Evolutionary conservation across 2,113 vertebrate species (phyloP).

Genomic region (Serilophus lunatus): DNA sequence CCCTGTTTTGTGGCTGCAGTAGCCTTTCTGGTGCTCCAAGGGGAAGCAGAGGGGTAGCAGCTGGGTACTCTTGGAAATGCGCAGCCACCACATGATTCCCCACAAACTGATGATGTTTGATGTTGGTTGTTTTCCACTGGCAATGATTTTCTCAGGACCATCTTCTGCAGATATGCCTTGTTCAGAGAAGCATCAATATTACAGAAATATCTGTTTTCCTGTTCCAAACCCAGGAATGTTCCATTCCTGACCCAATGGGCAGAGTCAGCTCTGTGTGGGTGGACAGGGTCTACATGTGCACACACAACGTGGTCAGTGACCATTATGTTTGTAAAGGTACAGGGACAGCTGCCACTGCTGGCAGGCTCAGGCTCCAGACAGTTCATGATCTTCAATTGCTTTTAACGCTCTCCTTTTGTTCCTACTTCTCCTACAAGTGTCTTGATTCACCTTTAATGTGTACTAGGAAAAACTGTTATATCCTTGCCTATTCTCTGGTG

Average conservation of each 20-base stretch:
- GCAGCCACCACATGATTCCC: not conserved
- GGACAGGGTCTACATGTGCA: not conserved
- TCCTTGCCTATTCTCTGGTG: not conserved
- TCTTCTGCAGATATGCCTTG: not conserved
- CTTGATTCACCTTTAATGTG: not conserved
- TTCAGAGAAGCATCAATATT: not conserved
- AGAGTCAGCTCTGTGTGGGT: not conserved
- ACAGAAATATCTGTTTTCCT: not conserved
- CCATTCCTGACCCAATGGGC: too few relatives aligned
- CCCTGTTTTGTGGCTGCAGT: not conserved
- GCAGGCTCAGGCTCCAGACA: not conserved
- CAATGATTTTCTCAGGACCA: not conserved
- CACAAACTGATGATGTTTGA: not conserved
- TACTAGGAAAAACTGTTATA: not conserved
- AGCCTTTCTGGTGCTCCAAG: not conserved
- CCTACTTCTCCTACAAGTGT: not conserved
- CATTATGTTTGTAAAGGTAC: not conserved
- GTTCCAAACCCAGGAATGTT: not conserved
- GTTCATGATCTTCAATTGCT: not conserved
- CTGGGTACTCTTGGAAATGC: not conserved
- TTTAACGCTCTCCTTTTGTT: not conserved
- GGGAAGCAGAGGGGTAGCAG: fast-evolving
- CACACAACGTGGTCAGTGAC: not conserved
- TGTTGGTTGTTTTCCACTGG: not conserved
- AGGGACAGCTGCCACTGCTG: not conserved